Evolutionary conservation across 2,797 vertebrate genomes (phyloP), one percentile per base, ranked within the genome.

Genomic region (Pipistrellus pygmaeus): DNA sequence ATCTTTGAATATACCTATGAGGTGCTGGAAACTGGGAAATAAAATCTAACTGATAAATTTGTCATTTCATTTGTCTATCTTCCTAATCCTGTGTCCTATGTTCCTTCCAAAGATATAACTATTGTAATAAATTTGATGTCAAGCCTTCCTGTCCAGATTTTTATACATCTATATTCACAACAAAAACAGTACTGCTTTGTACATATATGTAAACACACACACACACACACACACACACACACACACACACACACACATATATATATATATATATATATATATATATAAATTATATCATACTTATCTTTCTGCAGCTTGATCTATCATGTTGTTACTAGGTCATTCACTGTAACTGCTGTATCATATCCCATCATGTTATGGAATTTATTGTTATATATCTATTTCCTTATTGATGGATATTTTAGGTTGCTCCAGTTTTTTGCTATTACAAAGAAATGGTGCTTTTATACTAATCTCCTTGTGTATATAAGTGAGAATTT

Each of bases 401-500:
- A 51, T 15, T 73, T 78, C 32, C 71, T 92, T 80, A 53, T 27
- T 81, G 51, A 51, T 44, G 27, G 44, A 25, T 71, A 93, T 68
- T 81, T 88, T 51, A 57, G 53, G 32, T 57, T 85, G 12, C 82
- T 77, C 25, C 18, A 85, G 38, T 90, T 92, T 91, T 71, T n/a
- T 72, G 30, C 82, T 85, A 57, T 51, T 90, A 57, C 15, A 76
- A 86, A 93, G 91, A 13, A 64, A 71, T 51, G 15, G 20, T 90
- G 88, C 46, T 95, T 96, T 90, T 69, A 62, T 75, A 23, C 38
- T 92, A 76, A 92, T 85, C 32, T 87, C 38, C 76, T 77, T 83
- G 25, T 64, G 53, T 48, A 60, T 14, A 4, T 75, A 88, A 91
- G 30, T 66, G 46, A 93, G 41, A 94, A 55, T 83, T 91, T 95